A percentile compares a stretch with the other conserved stretches of the same genome.
Evolutionary conservation across 1,140 invertebrate species (phyloP).

Genomic region (Rhagoletis zephyria): DNA sequence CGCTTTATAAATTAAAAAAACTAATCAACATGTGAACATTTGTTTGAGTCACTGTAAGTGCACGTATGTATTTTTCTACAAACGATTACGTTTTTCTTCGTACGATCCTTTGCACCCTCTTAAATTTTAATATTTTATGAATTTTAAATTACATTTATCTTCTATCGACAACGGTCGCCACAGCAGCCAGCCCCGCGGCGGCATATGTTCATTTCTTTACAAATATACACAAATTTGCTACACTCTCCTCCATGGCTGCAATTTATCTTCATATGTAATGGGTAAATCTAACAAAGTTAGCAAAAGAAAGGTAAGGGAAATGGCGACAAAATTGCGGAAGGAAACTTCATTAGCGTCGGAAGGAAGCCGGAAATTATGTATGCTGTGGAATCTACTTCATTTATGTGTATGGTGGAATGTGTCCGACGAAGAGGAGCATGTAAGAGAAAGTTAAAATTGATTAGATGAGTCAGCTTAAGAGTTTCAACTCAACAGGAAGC

Average conservation of each 20-base stretch:
- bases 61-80: too few species aligned
- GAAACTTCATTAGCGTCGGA: background rate
- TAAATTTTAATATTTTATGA: constrained; percentile 46
- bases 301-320: background rate
- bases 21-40: too few species aligned
- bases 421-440: background rate
- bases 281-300: constrained; percentile 11
- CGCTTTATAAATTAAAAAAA: too few species aligned
- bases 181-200: background rate
- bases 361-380: constrained; percentile 27
- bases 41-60: too few species aligned
- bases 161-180: constrained; percentile 36
- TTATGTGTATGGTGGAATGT: background rate
- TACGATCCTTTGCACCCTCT: background rate
- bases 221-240: constrained; percentile 40
- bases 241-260: constrained; percentile 1
- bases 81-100: background rate
- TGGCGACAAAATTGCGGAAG: constrained; percentile 3
- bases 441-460: constrained; percentile 6
- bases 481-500: background rate
- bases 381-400: background rate
- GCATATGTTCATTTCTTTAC: background rate
- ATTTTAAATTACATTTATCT: constrained; percentile 53
- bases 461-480: background rate
- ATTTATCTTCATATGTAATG: constrained; percentile 25